Percentiles rank a stretch among this genome's conserved stretches.
Evolutionary conservation across 1,140 invertebrate species (phyloP).

Genomic region (Drosophila pallidifrons): DNA sequence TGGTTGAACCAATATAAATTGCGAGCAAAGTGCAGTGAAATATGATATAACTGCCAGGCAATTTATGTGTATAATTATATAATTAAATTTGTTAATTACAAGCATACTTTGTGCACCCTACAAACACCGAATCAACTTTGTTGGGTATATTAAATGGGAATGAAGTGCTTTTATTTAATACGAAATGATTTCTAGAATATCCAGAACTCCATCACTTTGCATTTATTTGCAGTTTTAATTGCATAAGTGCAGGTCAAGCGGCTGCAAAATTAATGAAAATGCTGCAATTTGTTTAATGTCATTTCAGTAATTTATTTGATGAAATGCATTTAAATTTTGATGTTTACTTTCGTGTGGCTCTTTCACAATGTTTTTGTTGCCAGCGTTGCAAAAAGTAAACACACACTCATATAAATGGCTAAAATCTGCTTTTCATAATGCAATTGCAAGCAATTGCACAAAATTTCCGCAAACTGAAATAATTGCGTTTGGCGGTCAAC

Average conservation of each 20-base stretch:
- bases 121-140: not conserved
- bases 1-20: not conserved
- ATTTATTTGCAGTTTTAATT: not conserved
- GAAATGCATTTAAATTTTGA: slow-evolving; percentile 11
- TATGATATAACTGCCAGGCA: slow-evolving; percentile 5
- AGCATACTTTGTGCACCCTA: not conserved
- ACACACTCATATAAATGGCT: slow-evolving; percentile 16
- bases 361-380: not conserved
- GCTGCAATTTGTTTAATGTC: slow-evolving; percentile 12
- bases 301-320: slow-evolving; percentile 21
- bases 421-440: slow-evolving; percentile 72
- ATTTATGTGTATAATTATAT: slow-evolving; percentile 14
- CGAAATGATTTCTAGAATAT: too few relatives aligned
- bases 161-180: not conserved
- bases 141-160: not conserved
- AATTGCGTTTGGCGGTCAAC: slow-evolving; percentile 64
- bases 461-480: slow-evolving; percentile 48
- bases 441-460: slow-evolving; percentile 68
- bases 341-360: slow-evolving; percentile 5
- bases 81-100: slow-evolving; percentile 16
- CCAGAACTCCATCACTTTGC: not conserved
- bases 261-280: slow-evolving; percentile 16
- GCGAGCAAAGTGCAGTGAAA: not conserved
- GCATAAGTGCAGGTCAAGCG: not conserved
- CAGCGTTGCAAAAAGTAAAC: slow-evolving; percentile 9